Conservation (phyloP, 2,888 invertebrate genomes). For the Nymphalis c-album region DNA sequence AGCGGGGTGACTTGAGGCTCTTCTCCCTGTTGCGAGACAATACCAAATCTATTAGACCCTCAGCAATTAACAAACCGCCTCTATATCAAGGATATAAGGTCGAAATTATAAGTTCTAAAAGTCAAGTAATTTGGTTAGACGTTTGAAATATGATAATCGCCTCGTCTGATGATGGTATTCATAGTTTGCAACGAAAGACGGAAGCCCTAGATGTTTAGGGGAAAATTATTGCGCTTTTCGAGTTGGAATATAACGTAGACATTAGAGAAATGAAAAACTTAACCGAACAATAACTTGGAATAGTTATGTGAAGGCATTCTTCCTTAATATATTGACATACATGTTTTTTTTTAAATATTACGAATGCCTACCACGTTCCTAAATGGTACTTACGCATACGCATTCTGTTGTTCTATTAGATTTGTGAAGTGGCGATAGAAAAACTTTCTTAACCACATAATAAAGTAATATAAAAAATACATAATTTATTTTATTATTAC, state of each 20-base stretch:
- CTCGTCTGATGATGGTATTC: constrained; percentile 75
- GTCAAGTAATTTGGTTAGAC: constrained; percentile 28
- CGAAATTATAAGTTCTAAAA: constrained; percentile 18
- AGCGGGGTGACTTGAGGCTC: constrained; percentile 64
- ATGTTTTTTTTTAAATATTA: too few relatives aligned
- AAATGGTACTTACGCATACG: too few relatives aligned
- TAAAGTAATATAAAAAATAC: too few relatives aligned
- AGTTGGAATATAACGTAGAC: constrained; percentile 37
- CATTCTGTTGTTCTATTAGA: too few relatives aligned
- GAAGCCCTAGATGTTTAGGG: constrained; percentile 62
- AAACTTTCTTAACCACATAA: too few relatives aligned
- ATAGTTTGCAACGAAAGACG: constrained; percentile 66
- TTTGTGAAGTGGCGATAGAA: too few relatives aligned
- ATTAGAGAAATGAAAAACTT: constrained; percentile 1
- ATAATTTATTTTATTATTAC: too few relatives aligned
- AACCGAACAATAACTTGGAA: background rate
- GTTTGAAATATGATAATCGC: constrained; percentile 77
- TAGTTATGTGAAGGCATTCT: background rate
- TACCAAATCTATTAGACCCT: constrained; percentile 42
- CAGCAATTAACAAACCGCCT: constrained; percentile 23
- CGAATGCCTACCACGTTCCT: too few relatives aligned
- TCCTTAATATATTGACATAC: too few relatives aligned
- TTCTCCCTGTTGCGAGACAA: constrained; percentile 61
- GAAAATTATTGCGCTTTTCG: constrained; percentile 65
- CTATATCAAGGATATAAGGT: constrained; percentile 31